Evolutionary conservation across 2,113 vertebrate genomes (phyloP).

Genomic region (Panthera uncia): DNA sequence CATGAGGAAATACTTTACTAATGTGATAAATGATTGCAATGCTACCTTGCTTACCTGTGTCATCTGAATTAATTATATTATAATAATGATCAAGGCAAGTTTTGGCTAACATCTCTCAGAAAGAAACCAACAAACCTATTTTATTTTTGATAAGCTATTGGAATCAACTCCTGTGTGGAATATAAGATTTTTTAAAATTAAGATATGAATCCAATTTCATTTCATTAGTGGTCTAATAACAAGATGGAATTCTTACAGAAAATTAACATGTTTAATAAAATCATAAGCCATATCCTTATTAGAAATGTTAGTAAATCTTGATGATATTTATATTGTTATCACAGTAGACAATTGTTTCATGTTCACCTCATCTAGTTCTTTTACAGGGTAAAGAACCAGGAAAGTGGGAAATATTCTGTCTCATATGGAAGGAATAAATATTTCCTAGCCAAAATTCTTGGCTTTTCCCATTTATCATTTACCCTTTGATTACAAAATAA

Average conservation of each 20-base stretch:
- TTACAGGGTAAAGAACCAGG: background rate
- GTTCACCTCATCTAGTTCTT: background rate
- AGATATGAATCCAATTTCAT: background rate
- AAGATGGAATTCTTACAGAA: background rate
- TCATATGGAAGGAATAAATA: background rate
- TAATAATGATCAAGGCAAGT: background rate
- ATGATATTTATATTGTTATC: background rate
- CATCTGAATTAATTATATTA: background rate
- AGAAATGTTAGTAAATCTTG: background rate
- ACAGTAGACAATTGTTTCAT: background rate
- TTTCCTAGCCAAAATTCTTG: background rate
- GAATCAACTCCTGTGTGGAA: background rate
- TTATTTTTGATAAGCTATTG: background rate
- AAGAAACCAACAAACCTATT: background rate
- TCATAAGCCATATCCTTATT: background rate
- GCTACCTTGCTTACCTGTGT: background rate
- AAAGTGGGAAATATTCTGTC: background rate
- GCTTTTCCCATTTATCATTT: background rate
- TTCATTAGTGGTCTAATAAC: background rate
- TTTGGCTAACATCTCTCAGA: background rate
- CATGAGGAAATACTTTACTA: background rate
- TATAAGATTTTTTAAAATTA: background rate
- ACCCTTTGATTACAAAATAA: background rate
- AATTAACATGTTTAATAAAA: background rate
- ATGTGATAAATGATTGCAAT: slow-evolving; percentile 14